Conservation (phyloP, 2,797 vertebrate species). For the Notolepis coatsorum region DNA sequence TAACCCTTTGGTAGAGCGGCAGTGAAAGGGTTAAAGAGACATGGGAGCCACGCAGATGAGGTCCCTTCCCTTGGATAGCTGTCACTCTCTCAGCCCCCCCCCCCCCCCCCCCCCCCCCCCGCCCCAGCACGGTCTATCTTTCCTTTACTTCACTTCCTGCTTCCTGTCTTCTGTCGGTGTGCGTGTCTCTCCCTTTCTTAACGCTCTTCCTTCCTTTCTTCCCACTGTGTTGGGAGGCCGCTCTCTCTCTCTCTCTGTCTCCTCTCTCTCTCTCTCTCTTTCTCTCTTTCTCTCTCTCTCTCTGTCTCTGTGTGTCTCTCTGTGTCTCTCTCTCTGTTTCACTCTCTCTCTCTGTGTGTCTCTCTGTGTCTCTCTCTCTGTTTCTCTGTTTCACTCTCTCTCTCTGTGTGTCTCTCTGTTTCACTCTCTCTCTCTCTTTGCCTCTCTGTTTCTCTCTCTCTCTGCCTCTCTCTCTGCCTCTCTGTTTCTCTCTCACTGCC, state of each 20-base stretch:
- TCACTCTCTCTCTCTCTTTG: conserved; percentile 1
- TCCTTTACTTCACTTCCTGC: conserved; percentile 60
- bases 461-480: conserved; percentile 34
- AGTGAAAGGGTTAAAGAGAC: too few species aligned
- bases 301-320: conserved; percentile 16
- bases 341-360: conserved; percentile 7
- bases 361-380: too few species aligned
- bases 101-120: conserved; percentile 20
- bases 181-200: conserved; percentile 12
- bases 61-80: conserved; percentile 52
- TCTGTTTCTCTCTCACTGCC: conserved; percentile 8
- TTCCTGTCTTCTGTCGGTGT: conserved; percentile 53
- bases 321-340: conserved; percentile 36
- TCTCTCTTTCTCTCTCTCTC: conserved; percentile 35
- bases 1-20: too few species aligned
- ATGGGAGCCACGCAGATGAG: too few species aligned
- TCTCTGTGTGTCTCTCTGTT: not conserved
- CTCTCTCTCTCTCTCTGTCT: conserved; percentile 19
- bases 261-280: conserved; percentile 32
- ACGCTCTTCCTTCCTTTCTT: conserved; percentile 41
- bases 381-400: not conserved
- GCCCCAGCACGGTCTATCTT: too few species aligned
- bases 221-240: too few species aligned
- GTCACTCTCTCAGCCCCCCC: conserved; percentile 1
- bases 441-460: not conserved